phyloP scores from a whole-genome alignment of 1,140 invertebrate species.

The Solen grandis region DNA sequence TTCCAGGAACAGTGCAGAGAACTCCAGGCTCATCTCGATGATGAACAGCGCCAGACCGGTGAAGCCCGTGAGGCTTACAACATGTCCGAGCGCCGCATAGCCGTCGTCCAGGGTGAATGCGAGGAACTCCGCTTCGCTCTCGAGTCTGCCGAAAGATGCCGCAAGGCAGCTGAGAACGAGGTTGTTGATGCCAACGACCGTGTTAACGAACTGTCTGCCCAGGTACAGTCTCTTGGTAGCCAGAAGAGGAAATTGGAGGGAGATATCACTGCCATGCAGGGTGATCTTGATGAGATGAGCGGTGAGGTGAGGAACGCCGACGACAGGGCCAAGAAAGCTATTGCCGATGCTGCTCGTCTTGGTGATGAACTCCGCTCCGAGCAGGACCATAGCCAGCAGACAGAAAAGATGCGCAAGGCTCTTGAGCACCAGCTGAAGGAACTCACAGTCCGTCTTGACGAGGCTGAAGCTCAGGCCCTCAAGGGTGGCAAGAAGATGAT shows the following conservation, averaged over 20 bases:
- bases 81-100: constrained; percentile 97
- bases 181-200: constrained; percentile 97
- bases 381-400: constrained; percentile 98
- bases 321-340: constrained; percentile 87
- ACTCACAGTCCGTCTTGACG: constrained; percentile 94
- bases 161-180: constrained; percentile 97
- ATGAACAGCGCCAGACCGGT: constrained; percentile 97
- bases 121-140: constrained; percentile 97
- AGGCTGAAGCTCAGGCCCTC: constrained; percentile 96
- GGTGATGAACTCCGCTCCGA: constrained; percentile 99
- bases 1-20: constrained; percentile 97
- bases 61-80: constrained; percentile 98
- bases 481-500: constrained; percentile 96
- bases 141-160: constrained; percentile 97
- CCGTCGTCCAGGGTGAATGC: constrained; percentile 96
- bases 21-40: constrained; percentile 91
- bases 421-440: constrained; percentile 99
- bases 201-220: constrained; percentile 95
- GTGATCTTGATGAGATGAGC: constrained; percentile 80
- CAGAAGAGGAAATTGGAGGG: constrained; percentile 99
- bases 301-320: constrained; percentile 78
- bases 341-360: constrained; percentile 97
- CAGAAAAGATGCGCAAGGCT: constrained; percentile 98
- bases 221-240: constrained; percentile 94
- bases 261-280: constrained; percentile 97